Evolutionary conservation across 2,888 invertebrate genomes (phyloP).

Genomic region (Pardosa pseudoannulata): DNA sequence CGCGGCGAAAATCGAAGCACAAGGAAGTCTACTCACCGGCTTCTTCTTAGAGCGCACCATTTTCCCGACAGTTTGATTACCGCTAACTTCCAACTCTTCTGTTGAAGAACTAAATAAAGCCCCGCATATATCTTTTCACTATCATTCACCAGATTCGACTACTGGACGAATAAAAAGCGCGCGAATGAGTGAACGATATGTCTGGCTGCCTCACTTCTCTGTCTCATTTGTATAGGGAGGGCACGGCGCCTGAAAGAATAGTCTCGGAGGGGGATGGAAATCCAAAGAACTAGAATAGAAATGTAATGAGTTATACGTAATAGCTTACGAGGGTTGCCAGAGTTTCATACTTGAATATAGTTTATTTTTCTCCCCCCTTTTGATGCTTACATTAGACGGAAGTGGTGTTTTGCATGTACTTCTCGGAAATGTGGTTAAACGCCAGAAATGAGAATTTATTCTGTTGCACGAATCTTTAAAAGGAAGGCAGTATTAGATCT

Average conservation of each 20-base stretch:
- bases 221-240: constrained; percentile 2
- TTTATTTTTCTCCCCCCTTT: too few relatives aligned
- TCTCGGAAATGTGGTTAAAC: too few relatives aligned
- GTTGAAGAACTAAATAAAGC: neutral
- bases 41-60: neutral
- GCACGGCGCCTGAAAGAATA: neutral
- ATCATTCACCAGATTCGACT: neutral
- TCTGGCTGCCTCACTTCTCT: neutral
- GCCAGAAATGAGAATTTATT: too few relatives aligned
- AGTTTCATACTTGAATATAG: too few relatives aligned
- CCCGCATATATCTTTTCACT: neutral
- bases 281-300: neutral
- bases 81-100: neutral
- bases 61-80: neutral
- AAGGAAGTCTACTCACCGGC: neutral
- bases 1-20: neutral
- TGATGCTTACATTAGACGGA: too few relatives aligned
- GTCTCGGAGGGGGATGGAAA: neutral
- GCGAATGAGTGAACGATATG: neutral
- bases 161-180: neutral
- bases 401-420: too few relatives aligned
- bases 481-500: too few relatives aligned
- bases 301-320: neutral
- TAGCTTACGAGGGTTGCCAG: neutral
- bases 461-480: too few relatives aligned